Percentiles rank a stretch among this genome's conserved stretches.
These are phyloP conservation scores for Antheraea mylitta DNA, from an alignment of 1,140 invertebrate species.

Conservation along the genomic window DNA sequence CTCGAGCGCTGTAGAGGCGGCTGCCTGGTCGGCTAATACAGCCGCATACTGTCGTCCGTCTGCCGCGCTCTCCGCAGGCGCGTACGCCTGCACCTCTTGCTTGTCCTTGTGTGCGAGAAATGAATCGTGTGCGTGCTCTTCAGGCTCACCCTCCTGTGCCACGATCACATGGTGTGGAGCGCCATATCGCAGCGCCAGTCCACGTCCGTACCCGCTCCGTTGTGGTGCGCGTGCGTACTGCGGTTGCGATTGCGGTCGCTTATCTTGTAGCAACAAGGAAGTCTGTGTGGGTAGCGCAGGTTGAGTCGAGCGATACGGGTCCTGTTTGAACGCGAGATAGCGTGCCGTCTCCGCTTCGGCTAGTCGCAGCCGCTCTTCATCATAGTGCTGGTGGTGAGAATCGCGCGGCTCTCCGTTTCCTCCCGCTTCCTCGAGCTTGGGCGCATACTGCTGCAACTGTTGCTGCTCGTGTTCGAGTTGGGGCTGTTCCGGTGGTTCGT, in stretches of 20 bases:
- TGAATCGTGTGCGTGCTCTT: constrained; percentile 49
- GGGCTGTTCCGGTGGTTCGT: constrained; percentile 54
- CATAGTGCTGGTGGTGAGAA: constrained; percentile 42
- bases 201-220: constrained; percentile 39
- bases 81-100: constrained; percentile 47
- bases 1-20: constrained; percentile 57
- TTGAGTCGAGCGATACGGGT: constrained; percentile 46
- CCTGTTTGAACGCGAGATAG: constrained; percentile 63
- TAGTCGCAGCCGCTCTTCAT: constrained; percentile 57
- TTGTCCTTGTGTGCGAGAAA: constrained; percentile 54
- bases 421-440: constrained; percentile 49
- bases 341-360: constrained; percentile 59
- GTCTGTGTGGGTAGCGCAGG: constrained; percentile 41
- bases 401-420: constrained; percentile 16
- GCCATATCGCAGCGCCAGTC: constrained; percentile 53
- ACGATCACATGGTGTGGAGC: constrained; percentile 58
- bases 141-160: constrained; percentile 46
- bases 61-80: constrained; percentile 29
- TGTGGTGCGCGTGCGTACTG: constrained; percentile 44
- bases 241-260: constrained; percentile 38
- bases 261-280: constrained; percentile 39
- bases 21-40: constrained; percentile 50
- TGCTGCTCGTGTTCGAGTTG: constrained; percentile 44
- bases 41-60: constrained; percentile 55
- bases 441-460: constrained; percentile 40